phyloP scores from a whole-genome alignment of 2,888 invertebrate species.

The Protophormia terraenovae region DNA sequence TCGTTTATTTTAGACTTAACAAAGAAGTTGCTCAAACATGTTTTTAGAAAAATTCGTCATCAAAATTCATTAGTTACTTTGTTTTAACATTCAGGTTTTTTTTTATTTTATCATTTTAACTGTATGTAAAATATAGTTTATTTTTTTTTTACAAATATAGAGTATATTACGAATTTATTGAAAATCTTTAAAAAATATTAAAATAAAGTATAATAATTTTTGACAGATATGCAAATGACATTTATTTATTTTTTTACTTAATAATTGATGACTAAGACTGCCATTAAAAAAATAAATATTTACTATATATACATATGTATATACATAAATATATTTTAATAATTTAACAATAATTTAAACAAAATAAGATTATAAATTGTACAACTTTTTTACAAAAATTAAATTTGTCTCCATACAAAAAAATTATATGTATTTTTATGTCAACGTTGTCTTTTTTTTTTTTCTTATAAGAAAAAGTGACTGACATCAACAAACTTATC shows the following conservation, averaged over 20 bases:
- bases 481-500: conserved; percentile 47
- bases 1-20: not conserved
- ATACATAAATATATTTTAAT: not conserved
- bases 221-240: not conserved
- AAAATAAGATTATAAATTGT: not conserved
- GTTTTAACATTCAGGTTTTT: conserved; percentile 26
- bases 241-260: not conserved
- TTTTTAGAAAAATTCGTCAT: conserved; percentile 6
- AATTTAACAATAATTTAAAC: not conserved
- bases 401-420: not conserved
- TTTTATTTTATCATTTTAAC: not conserved
- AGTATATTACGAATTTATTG: no score
- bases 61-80: conserved; percentile 21
- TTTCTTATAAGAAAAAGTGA: not conserved
- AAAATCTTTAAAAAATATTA: not conserved
- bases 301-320: not conserved
- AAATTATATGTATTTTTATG: not conserved
- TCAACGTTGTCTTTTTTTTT: not conserved
- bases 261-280: not conserved
- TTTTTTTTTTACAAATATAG: no score
- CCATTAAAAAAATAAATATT: not conserved
- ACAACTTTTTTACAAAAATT: no score
- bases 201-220: not conserved
- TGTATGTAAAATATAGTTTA: no score
- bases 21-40: conserved; percentile 41